Percentiles rank a stretch among this genome's conserved stretches.
These are phyloP conservation scores for Temnothorax longispinosus DNA, from an alignment of 1,140 invertebrate species.

Conservation along the genomic window DNA sequence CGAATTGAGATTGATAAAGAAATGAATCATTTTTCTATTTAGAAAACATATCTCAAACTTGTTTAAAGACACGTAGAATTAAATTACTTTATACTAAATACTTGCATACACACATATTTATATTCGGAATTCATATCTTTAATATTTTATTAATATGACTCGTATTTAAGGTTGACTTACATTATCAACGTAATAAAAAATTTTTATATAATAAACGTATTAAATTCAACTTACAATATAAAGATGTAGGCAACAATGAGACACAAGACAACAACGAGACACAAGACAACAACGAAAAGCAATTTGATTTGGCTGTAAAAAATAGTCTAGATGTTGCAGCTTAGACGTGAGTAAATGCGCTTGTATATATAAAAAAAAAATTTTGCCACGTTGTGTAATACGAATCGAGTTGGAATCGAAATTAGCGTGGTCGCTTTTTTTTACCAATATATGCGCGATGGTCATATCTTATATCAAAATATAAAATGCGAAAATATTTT, in stretches of 20 bases:
- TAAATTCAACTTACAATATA: not conserved
- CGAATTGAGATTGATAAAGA: not conserved
- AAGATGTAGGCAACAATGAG: too few relatives aligned
- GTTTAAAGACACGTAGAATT: not conserved
- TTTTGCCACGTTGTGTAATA: not conserved
- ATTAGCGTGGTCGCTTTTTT: not conserved
- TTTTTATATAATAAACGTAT: constrained; percentile 5
- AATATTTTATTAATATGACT: constrained; percentile 21
- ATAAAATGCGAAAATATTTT: constrained; percentile 2
- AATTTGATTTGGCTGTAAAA: not conserved
- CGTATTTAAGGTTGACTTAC: not conserved
- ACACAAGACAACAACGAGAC: not conserved
- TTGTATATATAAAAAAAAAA: not conserved
- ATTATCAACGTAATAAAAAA: not conserved
- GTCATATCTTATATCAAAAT: not conserved
- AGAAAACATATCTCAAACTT: not conserved
- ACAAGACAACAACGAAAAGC: not conserved
- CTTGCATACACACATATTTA: not conserved
- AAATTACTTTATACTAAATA: not conserved
- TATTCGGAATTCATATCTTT: not conserved
- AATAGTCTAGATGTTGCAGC: not conserved
- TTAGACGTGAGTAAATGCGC: not conserved
- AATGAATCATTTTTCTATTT: not conserved
- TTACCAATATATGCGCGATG: not conserved
- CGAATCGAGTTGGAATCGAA: not conserved